Evolutionary conservation across 2,888 invertebrate species (phyloP).

Genomic region (Tenthredo scrophulariae): DNA sequence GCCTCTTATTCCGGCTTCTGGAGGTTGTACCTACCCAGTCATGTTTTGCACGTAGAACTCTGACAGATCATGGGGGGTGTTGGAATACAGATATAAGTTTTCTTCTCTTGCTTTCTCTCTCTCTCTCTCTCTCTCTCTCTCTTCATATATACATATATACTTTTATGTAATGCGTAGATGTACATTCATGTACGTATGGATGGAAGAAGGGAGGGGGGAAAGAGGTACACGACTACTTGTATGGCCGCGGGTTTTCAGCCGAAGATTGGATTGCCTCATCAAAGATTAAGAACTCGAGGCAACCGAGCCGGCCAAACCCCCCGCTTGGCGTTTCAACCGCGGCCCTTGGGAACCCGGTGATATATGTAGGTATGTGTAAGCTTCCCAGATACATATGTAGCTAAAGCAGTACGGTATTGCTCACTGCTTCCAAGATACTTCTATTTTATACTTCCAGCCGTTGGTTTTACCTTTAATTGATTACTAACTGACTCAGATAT

Average conservation of each 20-base stretch:
- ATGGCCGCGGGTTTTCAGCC: constrained; percentile 51
- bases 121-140: no score
- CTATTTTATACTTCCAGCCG: background rate
- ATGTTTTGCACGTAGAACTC: background rate
- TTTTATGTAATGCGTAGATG: background rate
- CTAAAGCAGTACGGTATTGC: background rate
- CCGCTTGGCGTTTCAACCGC: constrained; percentile 34
- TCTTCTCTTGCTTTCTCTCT: background rate
- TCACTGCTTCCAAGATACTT: background rate
- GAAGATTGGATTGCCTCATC: constrained; percentile 53
- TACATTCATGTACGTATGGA: background rate
- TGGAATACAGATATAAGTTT: background rate
- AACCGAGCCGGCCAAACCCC: constrained; percentile 33
- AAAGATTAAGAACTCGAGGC: constrained; percentile 51
- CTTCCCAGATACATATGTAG: constrained; percentile 2
- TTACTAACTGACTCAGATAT: background rate
- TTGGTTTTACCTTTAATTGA: constrained; percentile 22
- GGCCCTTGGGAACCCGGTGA: constrained; percentile 40
- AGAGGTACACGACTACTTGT: constrained; percentile 34
- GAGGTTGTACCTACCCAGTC: background rate
- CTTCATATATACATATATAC: no score
- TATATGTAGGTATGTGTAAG: constrained; percentile 39
- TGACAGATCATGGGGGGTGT: background rate
- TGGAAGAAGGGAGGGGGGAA: background rate
- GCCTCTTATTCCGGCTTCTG: background rate